A percentile compares a stretch with the other conserved stretches of the same genome.
Evolutionary conservation across 1,140 invertebrate genomes (phyloP).

Genomic region (Drosophila persimilis): DNA sequence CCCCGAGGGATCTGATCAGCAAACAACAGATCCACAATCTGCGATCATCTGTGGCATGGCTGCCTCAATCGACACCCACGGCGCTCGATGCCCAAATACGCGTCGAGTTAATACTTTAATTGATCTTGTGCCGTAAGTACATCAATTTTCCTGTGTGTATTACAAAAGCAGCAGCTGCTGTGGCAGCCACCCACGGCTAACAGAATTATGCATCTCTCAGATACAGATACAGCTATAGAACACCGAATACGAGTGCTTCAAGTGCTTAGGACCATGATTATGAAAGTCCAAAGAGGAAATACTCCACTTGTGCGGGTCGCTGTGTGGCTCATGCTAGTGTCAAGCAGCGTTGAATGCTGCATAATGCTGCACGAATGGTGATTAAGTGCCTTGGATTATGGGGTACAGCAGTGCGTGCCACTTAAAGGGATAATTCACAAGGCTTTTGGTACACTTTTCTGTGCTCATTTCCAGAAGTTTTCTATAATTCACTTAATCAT

Average conservation of each 20-base stretch:
- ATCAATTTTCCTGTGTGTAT: conserved; percentile 44
- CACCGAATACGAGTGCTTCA: conserved; percentile 1
- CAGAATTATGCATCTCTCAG: neutral
- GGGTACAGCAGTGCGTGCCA: conserved; percentile 19
- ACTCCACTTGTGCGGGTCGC: conserved; percentile 33
- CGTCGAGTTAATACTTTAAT: conserved; percentile 70
- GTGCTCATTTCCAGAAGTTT: neutral
- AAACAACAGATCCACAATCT: conserved; percentile 11
- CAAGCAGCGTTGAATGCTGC: conserved; percentile 42
- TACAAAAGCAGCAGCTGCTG: conserved; percentile 31
- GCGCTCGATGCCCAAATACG: conserved; percentile 26
- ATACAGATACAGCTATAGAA: conserved; percentile 3
- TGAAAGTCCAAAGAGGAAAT: conserved; percentile 15
- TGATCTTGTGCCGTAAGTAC: conserved; percentile 54
- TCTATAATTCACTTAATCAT: neutral
- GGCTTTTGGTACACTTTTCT: neutral
- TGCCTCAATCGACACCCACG: conserved; percentile 50
- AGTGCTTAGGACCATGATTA: conserved; percentile 22
- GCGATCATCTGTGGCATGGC: conserved; percentile 23
- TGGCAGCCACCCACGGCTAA: conserved; percentile 55
- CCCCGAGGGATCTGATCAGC: conserved; percentile 10
- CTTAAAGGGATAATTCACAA: conserved; percentile 28
- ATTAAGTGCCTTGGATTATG: conserved; percentile 51
- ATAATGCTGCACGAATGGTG: conserved; percentile 19
- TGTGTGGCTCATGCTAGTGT: conserved; percentile 56